Base-by-base conservation (phyloP, 2,888 invertebrate species). In the Rotaria magnacalcarata region DNA sequence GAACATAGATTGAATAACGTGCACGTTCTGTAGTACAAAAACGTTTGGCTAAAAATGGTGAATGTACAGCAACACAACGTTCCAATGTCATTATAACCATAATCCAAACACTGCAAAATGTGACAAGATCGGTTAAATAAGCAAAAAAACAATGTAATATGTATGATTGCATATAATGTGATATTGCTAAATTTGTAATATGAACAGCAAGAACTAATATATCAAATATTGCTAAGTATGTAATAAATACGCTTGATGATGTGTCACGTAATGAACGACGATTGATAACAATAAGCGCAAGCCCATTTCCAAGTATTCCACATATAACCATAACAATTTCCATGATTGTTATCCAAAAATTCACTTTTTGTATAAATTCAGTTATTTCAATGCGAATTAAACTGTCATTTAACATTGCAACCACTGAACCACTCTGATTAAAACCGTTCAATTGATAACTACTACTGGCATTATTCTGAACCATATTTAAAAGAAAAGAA, bases 61-160 rank as follows among this genome's bases (percentile, higher is more conserved):
- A 80, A 47, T n/a, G 80, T 47, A 80, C 80, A 47, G 80, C 80
- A 24, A 80, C 43, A 80, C 80, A 80, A 24, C 80, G 80, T 80
- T 80, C 80, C 47, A 80, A 47, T 47, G 80, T 80, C 47, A 80
- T 47, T 24, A 80, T 80, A n/a, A 80, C 80, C 21, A 80, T 80
- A 47, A 80, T 47, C 80, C 80, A 80, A 47, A 80, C 80, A 47
- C 80, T 80, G 34, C 80, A 80, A 80, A 80, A 80, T 24, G 80
- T 80, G 47, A 80, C 43, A n/a, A 80, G 47, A 80, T 80, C 80
- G 2, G 80, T n/a, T 80, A 80, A 14, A n/a, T 80, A 80, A 80
- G 80, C 14, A n/a, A 80, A 47, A 80, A 24, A n/a, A 47, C 80
- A 80, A 47, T 80, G 80, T 47, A 34, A 2, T 24, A 80, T 80